phyloP scores from a whole-genome alignment of 2,797 vertebrate genomes.

The Siniperca scherzeri region DNA sequence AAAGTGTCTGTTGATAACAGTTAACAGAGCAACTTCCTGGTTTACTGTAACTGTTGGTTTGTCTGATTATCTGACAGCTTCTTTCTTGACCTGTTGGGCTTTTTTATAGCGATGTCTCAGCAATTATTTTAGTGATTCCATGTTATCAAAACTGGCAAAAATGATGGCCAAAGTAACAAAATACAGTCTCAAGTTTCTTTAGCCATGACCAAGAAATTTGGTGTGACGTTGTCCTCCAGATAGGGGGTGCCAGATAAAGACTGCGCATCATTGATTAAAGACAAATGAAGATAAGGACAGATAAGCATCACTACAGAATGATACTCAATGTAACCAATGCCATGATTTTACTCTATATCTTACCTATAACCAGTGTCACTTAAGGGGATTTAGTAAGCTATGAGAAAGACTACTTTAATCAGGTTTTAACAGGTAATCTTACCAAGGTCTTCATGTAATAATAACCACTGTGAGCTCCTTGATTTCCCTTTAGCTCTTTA shows the following conservation, averaged over 20 bases:
- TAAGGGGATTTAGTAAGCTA: not conserved
- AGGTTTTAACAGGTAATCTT: constrained; percentile 9
- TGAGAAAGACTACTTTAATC: not conserved
- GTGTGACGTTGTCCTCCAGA: not conserved
- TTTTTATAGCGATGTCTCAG: not conserved
- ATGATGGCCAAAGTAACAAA: not conserved
- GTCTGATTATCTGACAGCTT: not conserved
- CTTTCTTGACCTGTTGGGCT: not conserved
- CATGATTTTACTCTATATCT: not conserved
- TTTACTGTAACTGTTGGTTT: not conserved
- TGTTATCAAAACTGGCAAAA: not conserved
- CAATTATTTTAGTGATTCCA: not conserved
- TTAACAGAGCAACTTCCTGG: not conserved
- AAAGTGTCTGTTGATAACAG: too few species aligned
- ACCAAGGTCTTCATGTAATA: constrained; percentile 18
- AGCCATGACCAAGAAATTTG: not conserved
- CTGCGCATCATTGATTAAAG: not conserved
- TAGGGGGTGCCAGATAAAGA: not conserved
- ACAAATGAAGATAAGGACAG: not conserved
- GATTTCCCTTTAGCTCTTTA: constrained; percentile 25
- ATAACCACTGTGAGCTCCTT: constrained; percentile 13
- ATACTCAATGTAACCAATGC: not conserved
- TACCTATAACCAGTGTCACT: not conserved
- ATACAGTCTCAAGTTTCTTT: not conserved
- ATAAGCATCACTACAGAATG: not conserved